Evolutionary conservation across 2,113 vertebrate species (phyloP).

Genomic region (Chionodraco myersi): DNA sequence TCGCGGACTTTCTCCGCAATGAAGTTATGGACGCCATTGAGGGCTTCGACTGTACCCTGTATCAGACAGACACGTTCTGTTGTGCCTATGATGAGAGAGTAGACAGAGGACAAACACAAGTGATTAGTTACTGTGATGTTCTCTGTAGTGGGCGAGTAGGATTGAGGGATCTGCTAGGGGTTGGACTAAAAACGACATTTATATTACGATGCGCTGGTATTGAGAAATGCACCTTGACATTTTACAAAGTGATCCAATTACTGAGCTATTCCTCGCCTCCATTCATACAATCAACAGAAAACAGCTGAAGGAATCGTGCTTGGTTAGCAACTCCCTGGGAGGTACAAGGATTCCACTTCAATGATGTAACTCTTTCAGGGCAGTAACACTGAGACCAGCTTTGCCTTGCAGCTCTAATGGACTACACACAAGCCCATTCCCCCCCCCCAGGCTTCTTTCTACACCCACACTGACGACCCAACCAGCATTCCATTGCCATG

Average conservation of each 20-base stretch:
- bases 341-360: conserved; percentile 69
- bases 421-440: conserved; percentile 72
- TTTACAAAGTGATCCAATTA: conserved; percentile 57
- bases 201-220: conserved; percentile 42
- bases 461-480: conserved; percentile 69
- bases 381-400: conserved; percentile 57
- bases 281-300: conserved; percentile 70
- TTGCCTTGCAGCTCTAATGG: conserved; percentile 66
- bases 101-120: conserved; percentile 36
- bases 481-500: conserved; percentile 78
- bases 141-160: conserved; percentile 27
- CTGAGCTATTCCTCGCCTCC: conserved; percentile 51
- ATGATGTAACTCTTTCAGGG: conserved; percentile 77
- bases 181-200: conserved; percentile 41
- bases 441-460: conserved; percentile 65
- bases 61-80: conserved; percentile 99
- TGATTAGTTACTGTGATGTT: conserved; percentile 30
- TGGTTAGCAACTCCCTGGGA: conserved; percentile 58
- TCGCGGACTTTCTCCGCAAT: conserved; percentile 99
- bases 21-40: conserved; percentile 99
- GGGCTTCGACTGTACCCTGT: conserved; percentile 98
- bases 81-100: conserved; percentile 87
- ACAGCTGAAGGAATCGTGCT: conserved; percentile 69
- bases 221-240: conserved; percentile 56
- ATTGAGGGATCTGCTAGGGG: conserved; percentile 34